Evolutionary conservation across 2,888 invertebrate species (phyloP).

Genomic region (Patella ulyssiponensis): DNA sequence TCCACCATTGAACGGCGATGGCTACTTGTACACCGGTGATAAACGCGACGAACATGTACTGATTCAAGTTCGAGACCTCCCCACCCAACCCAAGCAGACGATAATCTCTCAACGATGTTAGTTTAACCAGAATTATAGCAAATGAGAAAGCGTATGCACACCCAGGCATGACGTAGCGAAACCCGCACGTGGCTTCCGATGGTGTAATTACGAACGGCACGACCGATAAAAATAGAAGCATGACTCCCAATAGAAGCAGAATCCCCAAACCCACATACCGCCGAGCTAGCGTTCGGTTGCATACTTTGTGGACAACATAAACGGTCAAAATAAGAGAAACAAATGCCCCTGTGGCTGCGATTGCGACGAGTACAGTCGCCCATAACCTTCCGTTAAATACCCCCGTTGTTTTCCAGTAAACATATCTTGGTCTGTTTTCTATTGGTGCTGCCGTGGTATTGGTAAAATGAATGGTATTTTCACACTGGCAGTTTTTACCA

Average conservation of each 20-base stretch:
- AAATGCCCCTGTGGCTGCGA: constrained; percentile 86
- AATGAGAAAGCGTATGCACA: constrained; percentile 82
- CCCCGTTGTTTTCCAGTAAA: constrained; percentile 43
- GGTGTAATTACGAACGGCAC: constrained; percentile 72
- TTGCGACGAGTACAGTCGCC: constrained; percentile 89
- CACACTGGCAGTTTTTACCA: constrained; percentile 42
- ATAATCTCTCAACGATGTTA: constrained; percentile 91
- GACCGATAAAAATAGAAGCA: constrained; percentile 70
- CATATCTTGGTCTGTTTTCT: constrained; percentile 27
- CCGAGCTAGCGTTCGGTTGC: constrained; percentile 48
- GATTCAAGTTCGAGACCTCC: constrained; percentile 82
- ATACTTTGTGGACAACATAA: constrained; percentile 87
- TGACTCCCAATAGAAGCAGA: constrained; percentile 71
- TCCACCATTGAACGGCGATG: constrained; percentile 70
- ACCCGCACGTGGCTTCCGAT: constrained; percentile 69
- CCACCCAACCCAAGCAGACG: constrained; percentile 86
- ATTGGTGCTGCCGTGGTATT: constrained; percentile 18
- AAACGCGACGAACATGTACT: constrained; percentile 87
- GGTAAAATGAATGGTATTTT: constrained; percentile 34
- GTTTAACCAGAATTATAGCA: constrained; percentile 91
- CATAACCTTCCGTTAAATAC: constrained; percentile 76
- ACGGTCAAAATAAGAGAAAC: constrained; percentile 86
- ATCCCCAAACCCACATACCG: constrained; percentile 69
- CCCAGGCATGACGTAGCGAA: constrained; percentile 72
- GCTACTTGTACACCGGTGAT: constrained; percentile 83